Percentiles rank a stretch among this genome's conserved stretches.
Evolutionary conservation across 2,797 vertebrate genomes (phyloP).

Genomic region (Onychomys torridus): DNA sequence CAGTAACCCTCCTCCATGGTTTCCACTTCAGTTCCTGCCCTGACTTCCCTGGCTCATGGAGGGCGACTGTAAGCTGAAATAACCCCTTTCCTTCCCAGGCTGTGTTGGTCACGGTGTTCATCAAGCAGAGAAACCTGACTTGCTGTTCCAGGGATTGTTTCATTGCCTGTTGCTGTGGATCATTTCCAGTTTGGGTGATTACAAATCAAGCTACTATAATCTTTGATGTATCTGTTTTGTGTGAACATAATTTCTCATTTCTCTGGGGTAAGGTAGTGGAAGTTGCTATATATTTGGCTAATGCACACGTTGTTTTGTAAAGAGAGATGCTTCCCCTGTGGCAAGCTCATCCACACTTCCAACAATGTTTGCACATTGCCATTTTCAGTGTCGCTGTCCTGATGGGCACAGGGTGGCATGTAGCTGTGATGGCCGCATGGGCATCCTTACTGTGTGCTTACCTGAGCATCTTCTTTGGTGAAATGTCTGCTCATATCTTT

Average conservation of each 20-base stretch:
- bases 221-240: neutral
- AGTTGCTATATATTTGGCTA: neutral
- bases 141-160: conserved; percentile 14
- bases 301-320: neutral
- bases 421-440: neutral
- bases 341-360: neutral
- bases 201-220: neutral
- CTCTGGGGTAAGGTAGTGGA: neutral
- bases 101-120: neutral
- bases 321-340: neutral
- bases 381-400: conserved; percentile 16
- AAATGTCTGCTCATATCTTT: neutral
- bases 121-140: neutral
- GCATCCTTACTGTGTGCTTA: neutral
- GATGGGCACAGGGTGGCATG: neutral
- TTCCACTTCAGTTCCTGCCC: neutral
- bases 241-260: conserved; percentile 32
- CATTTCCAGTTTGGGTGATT: conserved; percentile 19
- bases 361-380: neutral
- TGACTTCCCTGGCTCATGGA: neutral
- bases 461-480: neutral
- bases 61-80: neutral
- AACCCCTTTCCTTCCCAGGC: neutral
- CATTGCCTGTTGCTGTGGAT: neutral
- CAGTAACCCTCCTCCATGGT: too few relatives aligned